Evolutionary conservation across 2,113 vertebrate genomes (phyloP).

Genomic region (Puffinus mauretanicus): DNA sequence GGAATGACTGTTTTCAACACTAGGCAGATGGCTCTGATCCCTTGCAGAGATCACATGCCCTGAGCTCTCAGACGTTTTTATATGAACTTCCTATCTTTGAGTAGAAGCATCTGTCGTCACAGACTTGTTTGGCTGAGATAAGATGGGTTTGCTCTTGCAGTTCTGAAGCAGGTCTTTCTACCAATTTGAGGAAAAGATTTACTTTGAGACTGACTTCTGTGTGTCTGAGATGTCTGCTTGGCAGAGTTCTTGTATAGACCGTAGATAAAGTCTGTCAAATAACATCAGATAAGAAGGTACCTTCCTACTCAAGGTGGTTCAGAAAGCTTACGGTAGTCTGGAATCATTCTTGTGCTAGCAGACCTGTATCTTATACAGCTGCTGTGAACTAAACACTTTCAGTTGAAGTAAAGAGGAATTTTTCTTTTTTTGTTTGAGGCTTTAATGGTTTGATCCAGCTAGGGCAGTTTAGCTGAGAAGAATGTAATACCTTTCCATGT

Average conservation of each 20-base stretch:
- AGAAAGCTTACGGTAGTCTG: neutral
- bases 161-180: neutral
- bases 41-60: conserved; percentile 9
- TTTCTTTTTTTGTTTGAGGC: neutral
- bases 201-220: neutral
- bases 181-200: neutral
- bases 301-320: neutral
- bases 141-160: neutral
- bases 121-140: neutral
- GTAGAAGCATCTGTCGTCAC: neutral
- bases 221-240: neutral
- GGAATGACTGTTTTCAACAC: conserved; percentile 9
- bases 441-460: neutral
- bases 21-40: conserved; percentile 22
- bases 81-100: neutral
- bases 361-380: neutral
- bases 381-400: neutral
- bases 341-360: neutral
- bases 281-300: neutral
- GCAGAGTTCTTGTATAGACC: neutral
- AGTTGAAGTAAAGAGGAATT: neutral
- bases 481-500: neutral
- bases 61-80: neutral
- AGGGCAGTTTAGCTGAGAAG: neutral
- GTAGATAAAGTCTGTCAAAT: neutral